Conservation (phyloP, 2,888 invertebrate species). For the Caenorhabditis drosophilae region DNA sequence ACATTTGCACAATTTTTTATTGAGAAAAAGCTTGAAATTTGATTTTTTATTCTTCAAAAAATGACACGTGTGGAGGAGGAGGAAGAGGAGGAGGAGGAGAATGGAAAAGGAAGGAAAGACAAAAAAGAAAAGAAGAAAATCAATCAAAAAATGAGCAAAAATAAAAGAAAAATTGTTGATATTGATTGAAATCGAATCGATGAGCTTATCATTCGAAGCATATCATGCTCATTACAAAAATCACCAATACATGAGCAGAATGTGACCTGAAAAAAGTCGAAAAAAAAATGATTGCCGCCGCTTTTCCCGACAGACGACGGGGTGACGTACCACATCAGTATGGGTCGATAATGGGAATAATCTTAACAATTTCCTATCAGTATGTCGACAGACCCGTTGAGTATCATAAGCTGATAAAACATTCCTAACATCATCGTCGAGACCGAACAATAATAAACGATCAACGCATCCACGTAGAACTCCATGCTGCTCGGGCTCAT, state of each 20-base stretch:
- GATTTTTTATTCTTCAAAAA: no score
- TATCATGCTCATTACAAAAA: constrained; percentile 57
- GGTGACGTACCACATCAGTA: constrained; percentile 49
- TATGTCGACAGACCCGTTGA: constrained; percentile 46
- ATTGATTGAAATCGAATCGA: no score
- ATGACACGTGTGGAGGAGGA: no score
- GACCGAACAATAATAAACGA: constrained; percentile 56
- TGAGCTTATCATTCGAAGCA: no score
- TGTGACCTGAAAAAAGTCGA: constrained; percentile 51
- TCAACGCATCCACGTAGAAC: constrained; percentile 61
- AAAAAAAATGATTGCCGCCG: neutral
- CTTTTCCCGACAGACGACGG: neutral
- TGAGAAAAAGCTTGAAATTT: no score
- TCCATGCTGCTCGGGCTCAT: constrained; percentile 36
- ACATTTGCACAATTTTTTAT: no score
- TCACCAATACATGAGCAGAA: constrained; percentile 60
- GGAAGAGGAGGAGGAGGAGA: no score
- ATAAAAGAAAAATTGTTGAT: no score
- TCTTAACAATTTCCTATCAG: constrained; percentile 55
- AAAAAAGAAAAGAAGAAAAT: no score
- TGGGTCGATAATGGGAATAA: constrained; percentile 49
- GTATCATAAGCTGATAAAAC: constrained; percentile 19
- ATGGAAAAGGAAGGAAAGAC: no score
- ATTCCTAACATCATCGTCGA: constrained; percentile 59
- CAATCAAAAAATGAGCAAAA: no score